Evolutionary conservation across 1,140 invertebrate species (phyloP).

Genomic region (Leptinotarsa lineolata): DNA sequence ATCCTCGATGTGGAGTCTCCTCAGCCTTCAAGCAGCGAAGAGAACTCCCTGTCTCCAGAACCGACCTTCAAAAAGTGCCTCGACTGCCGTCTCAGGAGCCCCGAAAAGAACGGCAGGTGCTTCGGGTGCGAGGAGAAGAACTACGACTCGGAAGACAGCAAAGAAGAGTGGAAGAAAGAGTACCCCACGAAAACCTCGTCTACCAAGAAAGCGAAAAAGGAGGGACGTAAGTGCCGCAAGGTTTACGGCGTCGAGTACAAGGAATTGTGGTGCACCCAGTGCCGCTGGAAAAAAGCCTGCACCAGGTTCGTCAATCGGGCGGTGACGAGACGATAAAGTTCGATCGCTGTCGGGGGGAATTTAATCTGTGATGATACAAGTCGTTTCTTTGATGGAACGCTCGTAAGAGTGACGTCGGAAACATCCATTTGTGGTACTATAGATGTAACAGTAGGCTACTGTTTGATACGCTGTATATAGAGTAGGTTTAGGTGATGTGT

Average conservation of each 20-base stretch:
- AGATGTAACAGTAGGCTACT: no score
- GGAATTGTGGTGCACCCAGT: conserved; percentile 17
- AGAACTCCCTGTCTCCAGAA: not conserved
- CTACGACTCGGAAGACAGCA: not conserved
- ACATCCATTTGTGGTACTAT: no score
- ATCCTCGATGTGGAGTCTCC: not conserved
- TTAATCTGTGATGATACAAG: no score
- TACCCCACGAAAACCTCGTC: not conserved
- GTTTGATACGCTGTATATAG: no score
- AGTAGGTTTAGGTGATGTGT: no score
- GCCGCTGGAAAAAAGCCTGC: conserved; percentile 16
- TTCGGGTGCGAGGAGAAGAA: not conserved
- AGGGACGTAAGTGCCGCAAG: conserved; percentile 11
- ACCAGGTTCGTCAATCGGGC: not conserved
- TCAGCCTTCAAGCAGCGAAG: not conserved
- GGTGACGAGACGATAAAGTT: not conserved
- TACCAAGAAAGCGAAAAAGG: conserved; percentile 14
- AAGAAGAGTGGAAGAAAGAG: conserved; percentile 10
- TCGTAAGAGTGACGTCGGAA: no score
- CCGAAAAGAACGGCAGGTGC: not conserved
- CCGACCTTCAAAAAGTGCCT: not conserved
- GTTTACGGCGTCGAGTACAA: conserved; percentile 15
- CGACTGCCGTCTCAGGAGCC: not conserved
- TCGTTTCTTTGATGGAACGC: no score
- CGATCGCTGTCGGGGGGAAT: no score